Conservation (phyloP, 2,888 invertebrate species). For the Ormyrus pomaceus region DNA sequence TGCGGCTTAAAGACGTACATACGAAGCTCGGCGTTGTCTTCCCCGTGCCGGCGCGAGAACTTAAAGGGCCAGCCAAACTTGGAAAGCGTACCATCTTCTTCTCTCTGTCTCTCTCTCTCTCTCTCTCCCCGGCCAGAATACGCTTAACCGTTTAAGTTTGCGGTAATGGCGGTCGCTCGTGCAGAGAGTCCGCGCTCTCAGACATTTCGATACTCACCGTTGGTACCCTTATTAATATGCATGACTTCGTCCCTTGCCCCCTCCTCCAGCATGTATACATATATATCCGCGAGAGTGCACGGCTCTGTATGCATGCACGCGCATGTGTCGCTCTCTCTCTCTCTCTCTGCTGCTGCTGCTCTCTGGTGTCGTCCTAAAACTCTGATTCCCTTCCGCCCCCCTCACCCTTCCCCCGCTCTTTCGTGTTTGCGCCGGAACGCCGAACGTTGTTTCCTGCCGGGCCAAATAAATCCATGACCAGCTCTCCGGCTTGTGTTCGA, state of each 20-base stretch:
- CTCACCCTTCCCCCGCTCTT: background rate
- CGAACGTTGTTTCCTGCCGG: constrained; percentile 71
- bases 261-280: background rate
- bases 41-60: background rate
- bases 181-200: constrained; percentile 59
- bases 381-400: constrained; percentile 1
- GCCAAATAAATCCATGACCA: constrained; percentile 71
- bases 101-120: background rate
- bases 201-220: constrained; percentile 66
- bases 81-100: background rate
- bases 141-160: constrained; percentile 60
- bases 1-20: constrained; percentile 38
- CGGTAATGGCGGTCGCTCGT: constrained; percentile 65
- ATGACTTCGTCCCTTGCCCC: constrained; percentile 59
- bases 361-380: background rate
- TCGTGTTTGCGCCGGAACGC: constrained; percentile 56
- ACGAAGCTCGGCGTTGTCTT: constrained; percentile 7
- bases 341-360: background rate
- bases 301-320: background rate
- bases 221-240: constrained; percentile 70
- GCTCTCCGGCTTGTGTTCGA: background rate
- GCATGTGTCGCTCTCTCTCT: no score
- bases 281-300: constrained; percentile 12
- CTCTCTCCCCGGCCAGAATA: constrained; percentile 17
- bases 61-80: constrained; percentile 42